phyloP scores from a whole-genome alignment of 2,797 vertebrate species.

The Hypotaenidia okinawae region DNA sequence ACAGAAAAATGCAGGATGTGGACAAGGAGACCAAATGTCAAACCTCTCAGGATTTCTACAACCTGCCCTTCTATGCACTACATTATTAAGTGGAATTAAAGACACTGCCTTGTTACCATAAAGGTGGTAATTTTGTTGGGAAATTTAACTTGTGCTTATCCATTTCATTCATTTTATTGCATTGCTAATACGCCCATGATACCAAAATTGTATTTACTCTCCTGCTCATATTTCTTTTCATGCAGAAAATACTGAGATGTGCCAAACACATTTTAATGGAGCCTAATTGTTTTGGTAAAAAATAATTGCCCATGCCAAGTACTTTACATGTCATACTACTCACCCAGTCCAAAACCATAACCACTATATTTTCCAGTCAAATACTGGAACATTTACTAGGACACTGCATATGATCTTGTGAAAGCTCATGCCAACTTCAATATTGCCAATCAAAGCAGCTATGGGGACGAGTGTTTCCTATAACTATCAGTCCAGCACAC shows the following conservation, averaged over 20 bases:
- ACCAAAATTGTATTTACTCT: neutral
- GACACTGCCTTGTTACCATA: neutral
- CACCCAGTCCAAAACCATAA: neutral
- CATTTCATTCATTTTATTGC: neutral
- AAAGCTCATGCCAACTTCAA: neutral
- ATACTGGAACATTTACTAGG: neutral
- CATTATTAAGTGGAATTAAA: neutral
- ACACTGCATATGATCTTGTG: neutral
- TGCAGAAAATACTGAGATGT: neutral
- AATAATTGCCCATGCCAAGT: neutral
- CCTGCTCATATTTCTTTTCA: neutral
- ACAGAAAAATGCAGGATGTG: neutral
- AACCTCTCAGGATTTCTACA: neutral
- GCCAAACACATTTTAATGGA: neutral
- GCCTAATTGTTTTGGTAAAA: neutral
- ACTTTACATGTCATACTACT: neutral
- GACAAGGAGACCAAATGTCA: neutral
- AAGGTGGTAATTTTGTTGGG: neutral
- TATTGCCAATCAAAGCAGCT: constrained; percentile 14
- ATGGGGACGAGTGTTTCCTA: neutral
- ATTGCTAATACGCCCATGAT: neutral
- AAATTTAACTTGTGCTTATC: neutral
- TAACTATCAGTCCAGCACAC: neutral
- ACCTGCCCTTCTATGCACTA: neutral
- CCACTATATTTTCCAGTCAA: neutral